Conservation (phyloP, 1,140 invertebrate genomes). For the Pinna nobilis region DNA sequence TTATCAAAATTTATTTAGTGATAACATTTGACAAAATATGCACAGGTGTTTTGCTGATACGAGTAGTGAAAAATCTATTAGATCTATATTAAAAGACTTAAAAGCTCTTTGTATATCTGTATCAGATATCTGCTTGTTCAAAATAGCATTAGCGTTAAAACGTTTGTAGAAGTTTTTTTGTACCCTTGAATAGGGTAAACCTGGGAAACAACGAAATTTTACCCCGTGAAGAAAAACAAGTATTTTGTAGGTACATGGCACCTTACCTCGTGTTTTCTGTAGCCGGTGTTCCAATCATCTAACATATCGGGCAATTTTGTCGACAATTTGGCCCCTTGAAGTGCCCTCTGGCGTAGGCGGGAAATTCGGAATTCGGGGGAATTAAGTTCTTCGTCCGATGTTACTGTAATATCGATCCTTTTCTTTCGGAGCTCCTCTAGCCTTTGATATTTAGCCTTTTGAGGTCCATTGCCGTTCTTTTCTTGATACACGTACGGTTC, state of each 20-base stretch:
- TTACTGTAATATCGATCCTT: slow-evolving; percentile 63
- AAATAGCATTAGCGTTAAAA: no score
- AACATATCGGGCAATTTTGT: slow-evolving; percentile 36
- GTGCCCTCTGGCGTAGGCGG: slow-evolving; percentile 60
- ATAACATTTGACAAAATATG: no score
- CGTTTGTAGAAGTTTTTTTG: slow-evolving; percentile 4
- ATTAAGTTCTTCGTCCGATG: slow-evolving; percentile 66
- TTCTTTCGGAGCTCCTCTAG: slow-evolving; percentile 67
- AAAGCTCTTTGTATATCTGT: no score
- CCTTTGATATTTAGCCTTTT: slow-evolving; percentile 63
- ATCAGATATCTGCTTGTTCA: no score
- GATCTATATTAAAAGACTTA: no score
- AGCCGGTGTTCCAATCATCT: slow-evolving; percentile 19
- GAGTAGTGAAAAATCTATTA: no score
- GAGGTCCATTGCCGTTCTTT: slow-evolving; percentile 35
- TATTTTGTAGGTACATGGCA: no score
- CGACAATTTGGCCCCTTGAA: slow-evolving; percentile 52
- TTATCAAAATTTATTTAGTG: no score
- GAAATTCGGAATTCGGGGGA: slow-evolving; percentile 65
- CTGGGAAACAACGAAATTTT: no score
- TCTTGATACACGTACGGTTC: slow-evolving; percentile 33
- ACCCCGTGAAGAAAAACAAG: no score
- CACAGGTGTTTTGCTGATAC: no score
- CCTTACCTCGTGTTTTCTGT: slow-evolving; percentile 5
- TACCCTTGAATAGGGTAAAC: no score